These are phyloP conservation scores for Parelbella ahira DNA, from an alignment of 2,888 invertebrate species.

Conservation along the genomic window DNA sequence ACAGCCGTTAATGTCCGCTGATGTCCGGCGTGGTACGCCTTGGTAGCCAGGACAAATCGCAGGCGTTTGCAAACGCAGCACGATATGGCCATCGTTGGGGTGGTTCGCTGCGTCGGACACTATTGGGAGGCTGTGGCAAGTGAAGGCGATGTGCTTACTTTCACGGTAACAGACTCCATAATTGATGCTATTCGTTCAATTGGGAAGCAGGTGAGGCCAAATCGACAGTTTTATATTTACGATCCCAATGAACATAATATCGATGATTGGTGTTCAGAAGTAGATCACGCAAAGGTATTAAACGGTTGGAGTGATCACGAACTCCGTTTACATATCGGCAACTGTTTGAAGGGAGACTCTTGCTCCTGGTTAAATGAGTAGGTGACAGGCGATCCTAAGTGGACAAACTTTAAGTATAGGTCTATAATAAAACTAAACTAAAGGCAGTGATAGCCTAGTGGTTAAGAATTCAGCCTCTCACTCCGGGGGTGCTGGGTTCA, in stretches of 20 bases:
- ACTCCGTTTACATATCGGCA: conserved; percentile 3
- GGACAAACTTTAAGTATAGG: too few species aligned
- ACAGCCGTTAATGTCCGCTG: too few species aligned
- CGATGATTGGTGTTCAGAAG: conserved; percentile 9
- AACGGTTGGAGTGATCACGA: conserved; percentile 5
- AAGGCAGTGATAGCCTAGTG: too few species aligned
- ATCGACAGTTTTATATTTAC: conserved; percentile 5
- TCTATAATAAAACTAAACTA: too few species aligned
- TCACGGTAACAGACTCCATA: conserved; percentile 1
- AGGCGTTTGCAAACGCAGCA: too few species aligned
- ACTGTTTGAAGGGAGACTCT: conserved; percentile 4
- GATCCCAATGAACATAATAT: conserved; percentile 2
- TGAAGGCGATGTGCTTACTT: background rate
- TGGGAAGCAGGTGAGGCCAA: background rate
- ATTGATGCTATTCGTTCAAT: conserved; percentile 5
- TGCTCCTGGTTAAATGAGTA: conserved; percentile 1
- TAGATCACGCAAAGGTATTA: conserved; percentile 4
- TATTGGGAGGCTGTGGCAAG: background rate
- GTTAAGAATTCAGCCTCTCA: too few species aligned
- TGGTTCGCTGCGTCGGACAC: too few species aligned
- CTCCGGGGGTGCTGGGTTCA: too few species aligned
- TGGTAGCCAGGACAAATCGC: too few species aligned
- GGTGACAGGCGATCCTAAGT: background rate
- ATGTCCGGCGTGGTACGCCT: too few species aligned
- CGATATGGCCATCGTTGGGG: too few species aligned